These are phyloP conservation scores for Penelope pileata DNA, from an alignment of 2,113 vertebrate genomes.

Conservation along the genomic window DNA sequence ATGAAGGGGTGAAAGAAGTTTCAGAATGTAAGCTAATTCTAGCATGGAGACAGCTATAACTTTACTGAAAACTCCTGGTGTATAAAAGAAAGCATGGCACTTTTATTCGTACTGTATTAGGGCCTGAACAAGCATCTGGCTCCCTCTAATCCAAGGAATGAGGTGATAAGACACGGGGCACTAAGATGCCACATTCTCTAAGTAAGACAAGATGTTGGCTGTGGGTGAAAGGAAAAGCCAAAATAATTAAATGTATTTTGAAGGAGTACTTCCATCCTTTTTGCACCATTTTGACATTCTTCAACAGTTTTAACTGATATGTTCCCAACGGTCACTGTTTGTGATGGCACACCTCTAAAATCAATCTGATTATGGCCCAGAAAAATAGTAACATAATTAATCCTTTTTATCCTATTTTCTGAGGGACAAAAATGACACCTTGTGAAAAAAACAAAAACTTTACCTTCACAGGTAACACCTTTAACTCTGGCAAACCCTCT, in stretches of 20 bases:
- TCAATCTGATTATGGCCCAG: background rate
- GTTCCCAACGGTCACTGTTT: background rate
- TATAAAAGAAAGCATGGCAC: background rate
- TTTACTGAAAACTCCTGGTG: background rate
- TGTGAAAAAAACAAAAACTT: background rate
- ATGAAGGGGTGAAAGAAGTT: background rate
- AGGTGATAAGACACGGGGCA: background rate
- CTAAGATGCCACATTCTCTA: background rate
- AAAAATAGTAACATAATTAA: background rate
- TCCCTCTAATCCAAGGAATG: background rate
- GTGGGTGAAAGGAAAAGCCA: background rate
- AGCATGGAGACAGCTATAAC: background rate
- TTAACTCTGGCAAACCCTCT: constrained; percentile 80
- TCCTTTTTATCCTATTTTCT: background rate
- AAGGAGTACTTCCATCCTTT: background rate
- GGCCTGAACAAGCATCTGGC: background rate
- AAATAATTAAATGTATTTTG: background rate
- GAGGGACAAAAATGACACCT: background rate
- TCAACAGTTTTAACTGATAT: background rate
- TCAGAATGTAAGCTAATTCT: background rate
- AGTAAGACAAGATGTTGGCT: background rate
- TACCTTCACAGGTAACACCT: constrained; percentile 81
- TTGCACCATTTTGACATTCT: background rate
- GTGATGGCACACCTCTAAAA: background rate
- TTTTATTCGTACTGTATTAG: background rate